Percentiles rank a stretch among this genome's conserved stretches.
Conservation (phyloP, 2,797 vertebrate species). For the Mormyrops attenuatus region DNA sequence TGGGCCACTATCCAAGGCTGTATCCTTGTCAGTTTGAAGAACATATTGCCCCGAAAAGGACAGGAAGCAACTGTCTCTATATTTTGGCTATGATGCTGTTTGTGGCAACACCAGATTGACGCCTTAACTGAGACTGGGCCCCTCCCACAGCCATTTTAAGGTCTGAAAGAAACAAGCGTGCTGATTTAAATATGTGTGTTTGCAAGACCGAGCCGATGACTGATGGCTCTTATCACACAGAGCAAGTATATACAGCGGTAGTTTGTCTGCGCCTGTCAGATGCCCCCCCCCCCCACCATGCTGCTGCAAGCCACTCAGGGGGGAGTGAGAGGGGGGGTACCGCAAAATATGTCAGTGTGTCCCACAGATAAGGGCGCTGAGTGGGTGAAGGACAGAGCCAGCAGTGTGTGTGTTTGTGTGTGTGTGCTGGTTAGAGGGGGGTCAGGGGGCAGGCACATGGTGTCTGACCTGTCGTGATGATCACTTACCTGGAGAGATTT, state of each 20-base stretch:
- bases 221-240: slow-evolving; percentile 17
- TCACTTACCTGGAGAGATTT: background rate
- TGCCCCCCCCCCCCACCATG: background rate
- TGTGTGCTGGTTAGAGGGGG: background rate
- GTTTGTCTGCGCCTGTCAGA: slow-evolving; percentile 27
- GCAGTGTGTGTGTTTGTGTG: background rate
- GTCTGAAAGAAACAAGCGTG: background rate
- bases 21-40: background rate
- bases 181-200: slow-evolving; percentile 8
- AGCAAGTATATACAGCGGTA: slow-evolving; percentile 10
- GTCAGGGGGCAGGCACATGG: background rate
- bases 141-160: background rate
- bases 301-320: background rate
- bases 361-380: slow-evolving; percentile 2
- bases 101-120: background rate
- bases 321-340: background rate
- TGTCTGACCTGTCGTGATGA: background rate
- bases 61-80: background rate
- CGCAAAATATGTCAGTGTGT: background rate
- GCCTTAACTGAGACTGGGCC: background rate
- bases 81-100: too few relatives aligned
- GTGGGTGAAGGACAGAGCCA: background rate
- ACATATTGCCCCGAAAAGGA: background rate
- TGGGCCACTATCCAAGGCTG: background rate
- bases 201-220: slow-evolving; percentile 17